Base-by-base conservation (phyloP, 1,140 invertebrate species). In the Diprion similis region DNA sequence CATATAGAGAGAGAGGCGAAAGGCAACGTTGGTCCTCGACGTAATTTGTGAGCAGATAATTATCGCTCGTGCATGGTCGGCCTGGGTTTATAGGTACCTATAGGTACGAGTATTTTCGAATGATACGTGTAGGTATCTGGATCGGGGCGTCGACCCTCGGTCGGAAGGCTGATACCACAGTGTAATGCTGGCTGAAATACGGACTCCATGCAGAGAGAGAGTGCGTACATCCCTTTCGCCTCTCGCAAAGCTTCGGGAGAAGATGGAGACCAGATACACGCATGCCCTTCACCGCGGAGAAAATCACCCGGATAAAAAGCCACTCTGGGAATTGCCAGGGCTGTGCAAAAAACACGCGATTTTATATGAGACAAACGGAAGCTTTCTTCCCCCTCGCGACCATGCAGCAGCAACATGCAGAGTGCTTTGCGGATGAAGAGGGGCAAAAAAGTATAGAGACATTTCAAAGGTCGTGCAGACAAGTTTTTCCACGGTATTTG, bases 301-400 rank as follows among this genome's bases (percentile, higher is more conserved):
- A 59, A 59, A 59, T 59, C 51, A 59, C 51, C 51, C 51, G 51
- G 51, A 59, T 59, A 59, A 59, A 59, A 59, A 59, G 51, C 51
- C 51, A 59, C 51, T 59, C 51, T 9, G 51, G 51, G 51, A 59
- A 59, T 59, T 59, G 51, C 51, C 9, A 59, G 24, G 24, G 24
- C 2, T 37, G 24, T 59, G 51, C 51, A 9, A 59, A 59, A 59
- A 59, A 59, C n/a, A 59, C n/a, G n/a, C 51, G n/a, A 13, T 59
- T 9, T 59, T 59, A 17, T 17, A 9, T 59, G 11, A 15, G 51
- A 59, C 51, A 59, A 59, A 59, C 51, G 51, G 51, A 59, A 59
- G 51, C 24, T 37, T 37, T 37, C 24, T 37, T 37, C 24, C 24
- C 24, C 6, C 24, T 37, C 24, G 24, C 6, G 1, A 37, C 24